These are phyloP conservation scores for Drusus annulatus DNA, from an alignment of 1,140 invertebrate species.

Conservation along the genomic window DNA sequence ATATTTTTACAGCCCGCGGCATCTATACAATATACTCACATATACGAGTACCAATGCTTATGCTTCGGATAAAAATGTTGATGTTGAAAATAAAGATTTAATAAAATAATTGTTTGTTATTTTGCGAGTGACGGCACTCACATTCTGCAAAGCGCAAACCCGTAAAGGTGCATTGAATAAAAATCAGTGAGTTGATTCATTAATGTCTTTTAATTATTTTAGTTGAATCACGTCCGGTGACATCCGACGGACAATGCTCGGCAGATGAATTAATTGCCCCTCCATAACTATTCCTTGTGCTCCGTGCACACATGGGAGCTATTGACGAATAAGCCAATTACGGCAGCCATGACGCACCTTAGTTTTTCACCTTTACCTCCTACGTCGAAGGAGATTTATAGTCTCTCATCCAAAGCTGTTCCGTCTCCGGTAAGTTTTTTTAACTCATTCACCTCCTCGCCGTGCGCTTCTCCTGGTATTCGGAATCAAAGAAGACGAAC, in stretches of 20 bases:
- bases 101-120: no score
- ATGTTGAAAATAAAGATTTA: no score
- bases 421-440: constrained; percentile 39
- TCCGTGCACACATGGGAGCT: constrained; percentile 16
- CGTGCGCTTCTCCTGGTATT: constrained; percentile 21
- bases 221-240: not conserved
- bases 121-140: no score
- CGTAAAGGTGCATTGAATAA: no score
- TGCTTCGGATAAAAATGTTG: no score
- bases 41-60: no score
- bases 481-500: not conserved
- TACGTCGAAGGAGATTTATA: constrained; percentile 56
- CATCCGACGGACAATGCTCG: not conserved
- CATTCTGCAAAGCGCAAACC: no score
- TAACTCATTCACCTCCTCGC: constrained; percentile 40
- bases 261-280: not conserved
- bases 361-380: constrained; percentile 57
- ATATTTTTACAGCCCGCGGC: no score
- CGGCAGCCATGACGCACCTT: constrained; percentile 45
- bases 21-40: no score
- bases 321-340: constrained; percentile 58
- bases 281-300: not conserved
- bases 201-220: not conserved
- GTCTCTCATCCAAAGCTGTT: constrained; percentile 35
- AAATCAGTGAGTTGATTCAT: no score